A percentile compares a stretch with the other conserved stretches of the same genome.
Evolutionary conservation across 2,797 vertebrate species (phyloP).

Genomic region (Alfaro cultratus): DNA sequence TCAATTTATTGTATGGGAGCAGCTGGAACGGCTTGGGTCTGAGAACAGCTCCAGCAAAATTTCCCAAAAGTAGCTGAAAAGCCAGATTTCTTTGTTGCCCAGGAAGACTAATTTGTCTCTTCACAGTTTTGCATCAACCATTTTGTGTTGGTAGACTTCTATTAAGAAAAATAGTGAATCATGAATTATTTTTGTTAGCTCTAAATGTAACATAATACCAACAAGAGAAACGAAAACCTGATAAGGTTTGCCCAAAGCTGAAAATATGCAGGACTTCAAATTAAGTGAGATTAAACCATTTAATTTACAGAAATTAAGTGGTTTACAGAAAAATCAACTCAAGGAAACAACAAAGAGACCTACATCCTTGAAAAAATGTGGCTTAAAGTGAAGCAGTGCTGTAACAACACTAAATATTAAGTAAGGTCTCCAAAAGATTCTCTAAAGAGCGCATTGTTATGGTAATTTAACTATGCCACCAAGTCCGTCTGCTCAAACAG

Average conservation of each 20-base stretch:
- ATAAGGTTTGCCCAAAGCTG: background rate
- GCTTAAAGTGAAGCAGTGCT: constrained; percentile 6
- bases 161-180: background rate
- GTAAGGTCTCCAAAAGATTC: constrained; percentile 41
- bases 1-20: background rate
- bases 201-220: background rate
- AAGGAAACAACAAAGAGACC: constrained; percentile 12
- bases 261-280: background rate
- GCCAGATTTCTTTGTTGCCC: background rate
- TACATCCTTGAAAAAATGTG: background rate
- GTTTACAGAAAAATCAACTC: constrained; percentile 14
- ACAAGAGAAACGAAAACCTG: background rate
- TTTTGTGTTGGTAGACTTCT: background rate
- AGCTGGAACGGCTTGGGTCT: too few species aligned
- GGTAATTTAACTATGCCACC: constrained; percentile 54
- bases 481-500: constrained; percentile 64
- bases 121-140: background rate
- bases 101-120: background rate
- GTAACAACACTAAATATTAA: constrained; percentile 28
- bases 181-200: background rate
- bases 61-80: background rate
- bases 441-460: constrained; percentile 57
- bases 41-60: too few species aligned
- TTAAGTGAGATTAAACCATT: background rate
- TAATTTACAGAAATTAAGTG: background rate